A percentile compares a stretch with the other conserved stretches of the same genome.
These are phyloP conservation scores for Odontocerum albicorne DNA, from an alignment of 2,888 invertebrate species.

Conservation along the genomic window DNA sequence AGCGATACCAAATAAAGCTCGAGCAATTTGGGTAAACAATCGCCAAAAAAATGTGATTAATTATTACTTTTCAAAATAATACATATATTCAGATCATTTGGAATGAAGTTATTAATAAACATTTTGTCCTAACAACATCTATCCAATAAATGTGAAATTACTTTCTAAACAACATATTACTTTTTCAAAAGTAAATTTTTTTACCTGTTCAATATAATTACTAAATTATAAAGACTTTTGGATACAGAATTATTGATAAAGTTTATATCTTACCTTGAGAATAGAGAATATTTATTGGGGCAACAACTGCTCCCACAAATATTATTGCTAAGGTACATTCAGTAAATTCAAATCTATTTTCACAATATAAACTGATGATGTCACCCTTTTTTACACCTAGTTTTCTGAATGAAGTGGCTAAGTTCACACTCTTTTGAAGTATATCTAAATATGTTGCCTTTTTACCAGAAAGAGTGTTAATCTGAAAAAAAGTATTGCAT, in stretches of 20 bases:
- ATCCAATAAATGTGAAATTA: too few relatives aligned
- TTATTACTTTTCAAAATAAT: too few relatives aligned
- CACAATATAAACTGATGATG: slow-evolving; percentile 62
- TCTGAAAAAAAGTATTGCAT: slow-evolving; percentile 43
- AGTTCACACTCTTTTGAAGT: slow-evolving; percentile 56
- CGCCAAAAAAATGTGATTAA: too few relatives aligned
- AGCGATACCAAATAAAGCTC: too few relatives aligned
- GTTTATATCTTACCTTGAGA: slow-evolving; percentile 52
- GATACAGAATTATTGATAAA: too few relatives aligned
- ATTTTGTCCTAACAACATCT: too few relatives aligned
- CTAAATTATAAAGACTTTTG: neutral
- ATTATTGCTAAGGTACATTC: slow-evolving; percentile 58
- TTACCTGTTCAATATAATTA: neutral
- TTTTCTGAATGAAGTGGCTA: slow-evolving; percentile 56
- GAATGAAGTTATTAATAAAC: too few relatives aligned
- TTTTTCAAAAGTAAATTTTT: neutral
- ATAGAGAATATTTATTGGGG: slow-evolving; percentile 66
- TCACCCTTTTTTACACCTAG: slow-evolving; percentile 59
- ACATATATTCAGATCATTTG: too few relatives aligned
- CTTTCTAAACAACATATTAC: too few relatives aligned
- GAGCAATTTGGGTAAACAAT: too few relatives aligned
- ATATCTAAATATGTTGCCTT: slow-evolving; percentile 58
- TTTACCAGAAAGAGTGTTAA: slow-evolving; percentile 61
- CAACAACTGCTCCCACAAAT: slow-evolving; percentile 60
- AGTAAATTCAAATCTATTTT: slow-evolving; percentile 64